Evolutionary conservation across 2,888 invertebrate genomes (phyloP).

Genomic region (Parnassius glacialis): DNA sequence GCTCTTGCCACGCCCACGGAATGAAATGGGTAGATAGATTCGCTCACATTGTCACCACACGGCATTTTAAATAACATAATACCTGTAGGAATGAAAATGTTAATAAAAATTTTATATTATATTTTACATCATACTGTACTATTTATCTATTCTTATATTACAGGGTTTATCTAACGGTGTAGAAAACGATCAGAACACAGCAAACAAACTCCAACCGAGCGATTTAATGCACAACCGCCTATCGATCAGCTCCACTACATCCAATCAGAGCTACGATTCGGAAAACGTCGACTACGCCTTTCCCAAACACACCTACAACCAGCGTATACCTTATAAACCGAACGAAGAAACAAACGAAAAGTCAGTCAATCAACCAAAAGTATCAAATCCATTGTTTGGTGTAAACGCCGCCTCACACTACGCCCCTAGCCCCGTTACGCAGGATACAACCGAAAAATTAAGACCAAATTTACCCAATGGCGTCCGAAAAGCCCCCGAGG

Average conservation of each 20-base stretch:
- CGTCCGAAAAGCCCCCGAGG: conserved; percentile 87
- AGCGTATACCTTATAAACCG: conserved; percentile 47
- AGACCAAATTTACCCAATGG: conserved; percentile 67
- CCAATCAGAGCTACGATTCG: conserved; percentile 74
- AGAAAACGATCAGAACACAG: conserved; percentile 72
- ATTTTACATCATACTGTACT: background rate
- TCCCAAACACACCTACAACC: conserved; percentile 63
- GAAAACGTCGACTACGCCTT: conserved; percentile 64
- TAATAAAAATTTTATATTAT: background rate
- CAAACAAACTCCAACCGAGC: conserved; percentile 54
- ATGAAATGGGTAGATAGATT: no score
- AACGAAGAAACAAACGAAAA: conserved; percentile 55
- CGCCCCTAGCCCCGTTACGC: conserved; percentile 53
- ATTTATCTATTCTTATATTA: conserved; percentile 31
- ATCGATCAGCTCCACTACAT: conserved; percentile 69
- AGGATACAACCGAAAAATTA: conserved; percentile 49
- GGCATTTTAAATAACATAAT: no score
- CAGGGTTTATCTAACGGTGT: conserved; percentile 76
- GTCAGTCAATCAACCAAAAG: conserved; percentile 55
- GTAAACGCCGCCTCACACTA: conserved; percentile 76
- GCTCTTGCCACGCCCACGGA: no score
- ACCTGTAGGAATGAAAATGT: background rate
- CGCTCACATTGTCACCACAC: no score
- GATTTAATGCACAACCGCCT: conserved; percentile 67
- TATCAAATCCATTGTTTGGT: conserved; percentile 71